phyloP scores from a whole-genome alignment of 2,888 invertebrate genomes.

The Drosophila kuntzei region DNA sequence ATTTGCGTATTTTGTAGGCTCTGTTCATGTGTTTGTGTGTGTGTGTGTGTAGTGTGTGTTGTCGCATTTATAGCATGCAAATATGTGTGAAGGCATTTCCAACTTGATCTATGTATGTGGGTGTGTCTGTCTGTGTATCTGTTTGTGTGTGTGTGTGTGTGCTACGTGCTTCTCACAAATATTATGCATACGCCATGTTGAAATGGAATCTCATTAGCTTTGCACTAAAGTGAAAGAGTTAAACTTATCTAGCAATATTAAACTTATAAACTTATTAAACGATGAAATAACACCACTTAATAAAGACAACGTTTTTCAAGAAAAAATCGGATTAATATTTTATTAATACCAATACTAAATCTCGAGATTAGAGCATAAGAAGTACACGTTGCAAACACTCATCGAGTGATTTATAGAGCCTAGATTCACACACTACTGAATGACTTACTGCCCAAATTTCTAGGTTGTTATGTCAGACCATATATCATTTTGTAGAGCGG shows the following conservation, averaged over 20 bases:
- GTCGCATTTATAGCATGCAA: slow-evolving; percentile 46
- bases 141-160: slow-evolving; percentile 4
- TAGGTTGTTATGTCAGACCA: slow-evolving; percentile 37
- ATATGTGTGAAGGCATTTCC: slow-evolving; percentile 54
- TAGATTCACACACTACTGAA: slow-evolving; percentile 30
- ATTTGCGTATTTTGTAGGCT: slow-evolving; percentile 72
- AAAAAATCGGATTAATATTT: background rate
- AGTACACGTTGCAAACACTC: slow-evolving; percentile 26
- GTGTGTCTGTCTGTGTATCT: slow-evolving; percentile 11
- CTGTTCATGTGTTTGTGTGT: slow-evolving; percentile 7
- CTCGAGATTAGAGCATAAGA: slow-evolving; percentile 23
- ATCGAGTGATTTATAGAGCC: slow-evolving; percentile 48
- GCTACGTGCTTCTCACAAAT: slow-evolving; percentile 39
- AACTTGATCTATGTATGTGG: slow-evolving; percentile 44
- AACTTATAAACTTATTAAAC: slow-evolving; percentile 1
- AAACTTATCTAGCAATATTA: slow-evolving; percentile 1
- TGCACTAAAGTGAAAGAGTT: slow-evolving; percentile 1
- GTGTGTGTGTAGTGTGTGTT: slow-evolving; percentile 13
- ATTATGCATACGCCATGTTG: slow-evolving; percentile 29
- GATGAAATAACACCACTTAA: background rate
- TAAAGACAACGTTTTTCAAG: background rate
- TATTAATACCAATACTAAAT: slow-evolving; percentile 17
- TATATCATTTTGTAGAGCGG: slow-evolving; percentile 54
- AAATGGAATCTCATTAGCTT: slow-evolving; percentile 34
- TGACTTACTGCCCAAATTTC: slow-evolving; percentile 38